These are phyloP conservation scores for Drosophila takahashii DNA, from an alignment of 1,140 invertebrate genomes.

Conservation along the genomic window DNA sequence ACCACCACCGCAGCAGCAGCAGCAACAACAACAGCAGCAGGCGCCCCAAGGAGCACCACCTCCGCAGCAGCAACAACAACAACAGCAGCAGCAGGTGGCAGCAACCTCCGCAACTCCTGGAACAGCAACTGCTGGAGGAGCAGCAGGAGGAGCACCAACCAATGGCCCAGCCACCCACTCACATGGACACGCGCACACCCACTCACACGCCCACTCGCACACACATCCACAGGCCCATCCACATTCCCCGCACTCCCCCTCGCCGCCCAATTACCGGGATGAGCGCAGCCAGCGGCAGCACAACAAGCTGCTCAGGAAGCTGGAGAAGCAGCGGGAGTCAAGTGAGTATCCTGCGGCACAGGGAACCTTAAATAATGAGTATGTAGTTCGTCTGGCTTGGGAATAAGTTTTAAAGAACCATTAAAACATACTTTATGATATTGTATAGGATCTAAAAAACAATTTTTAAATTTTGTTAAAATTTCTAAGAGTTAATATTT, in stretches of 20 bases:
- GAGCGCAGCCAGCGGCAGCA: slow-evolving; percentile 91
- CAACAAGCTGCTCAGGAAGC: slow-evolving; percentile 90
- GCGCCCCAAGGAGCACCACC: slow-evolving; percentile 69
- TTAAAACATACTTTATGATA: no score
- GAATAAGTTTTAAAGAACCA: no score
- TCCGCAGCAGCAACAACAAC: slow-evolving; percentile 5
- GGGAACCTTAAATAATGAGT: background rate
- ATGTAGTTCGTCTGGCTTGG: background rate
- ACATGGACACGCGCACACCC: background rate
- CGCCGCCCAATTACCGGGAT: slow-evolving; percentile 89
- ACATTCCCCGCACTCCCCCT: slow-evolving; percentile 85
- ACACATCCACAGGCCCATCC: slow-evolving; percentile 61
- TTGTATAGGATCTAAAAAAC: no score
- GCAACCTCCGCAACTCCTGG: slow-evolving; percentile 8
- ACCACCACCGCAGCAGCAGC: slow-evolving; percentile 59
- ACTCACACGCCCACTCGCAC: slow-evolving; percentile 19
- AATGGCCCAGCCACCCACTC: slow-evolving; percentile 1
- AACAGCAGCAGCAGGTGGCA: slow-evolving; percentile 38
- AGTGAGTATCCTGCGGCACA: slow-evolving; percentile 73
- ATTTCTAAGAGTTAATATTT: no score
- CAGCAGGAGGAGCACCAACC: background rate
- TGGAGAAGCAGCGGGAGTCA: slow-evolving; percentile 88
- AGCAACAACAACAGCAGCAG: slow-evolving; percentile 46
- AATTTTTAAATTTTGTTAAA: no score
- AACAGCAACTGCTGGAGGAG: background rate